Conservation (phyloP, 2,888 invertebrate species). For the Nemoura dubitans region DNA sequence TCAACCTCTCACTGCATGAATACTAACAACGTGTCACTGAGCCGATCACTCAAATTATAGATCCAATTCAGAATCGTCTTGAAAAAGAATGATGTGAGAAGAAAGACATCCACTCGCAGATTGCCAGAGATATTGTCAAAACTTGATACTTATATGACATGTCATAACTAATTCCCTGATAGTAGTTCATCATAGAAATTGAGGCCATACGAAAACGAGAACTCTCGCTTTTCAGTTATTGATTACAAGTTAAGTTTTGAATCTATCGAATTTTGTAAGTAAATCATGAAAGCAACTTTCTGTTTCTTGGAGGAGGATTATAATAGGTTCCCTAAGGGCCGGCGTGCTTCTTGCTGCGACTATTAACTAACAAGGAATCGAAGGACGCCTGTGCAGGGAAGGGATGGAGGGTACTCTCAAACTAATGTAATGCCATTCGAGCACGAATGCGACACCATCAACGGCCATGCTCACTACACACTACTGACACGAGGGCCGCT, state of each 20-base stretch:
- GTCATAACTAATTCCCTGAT: slow-evolving; percentile 22
- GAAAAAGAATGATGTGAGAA: background rate
- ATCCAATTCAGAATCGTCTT: background rate
- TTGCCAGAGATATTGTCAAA: background rate
- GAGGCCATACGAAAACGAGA: background rate
- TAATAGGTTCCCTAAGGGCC: background rate
- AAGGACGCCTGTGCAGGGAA: background rate
- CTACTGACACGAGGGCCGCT: background rate
- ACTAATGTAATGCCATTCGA: background rate
- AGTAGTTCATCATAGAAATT: slow-evolving; percentile 27
- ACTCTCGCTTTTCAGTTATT: background rate
- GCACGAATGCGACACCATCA: background rate
- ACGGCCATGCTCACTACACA: background rate
- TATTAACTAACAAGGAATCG: slow-evolving; percentile 30
- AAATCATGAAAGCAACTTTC: slow-evolving; percentile 15
- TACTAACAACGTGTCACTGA: background rate
- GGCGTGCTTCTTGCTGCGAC: background rate
- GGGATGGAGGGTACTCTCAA: background rate
- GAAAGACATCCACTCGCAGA: slow-evolving; percentile 3
- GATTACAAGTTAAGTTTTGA: slow-evolving; percentile 14
- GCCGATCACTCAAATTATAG: background rate
- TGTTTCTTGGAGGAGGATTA: background rate
- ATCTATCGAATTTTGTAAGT: slow-evolving; percentile 17
- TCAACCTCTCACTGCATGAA: background rate
- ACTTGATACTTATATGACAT: slow-evolving; percentile 16